Evolutionary conservation across 2,888 invertebrate genomes (phyloP), one percentile per base, ranked within the genome.

Genomic region (Oxyscelio sp.): DNA sequence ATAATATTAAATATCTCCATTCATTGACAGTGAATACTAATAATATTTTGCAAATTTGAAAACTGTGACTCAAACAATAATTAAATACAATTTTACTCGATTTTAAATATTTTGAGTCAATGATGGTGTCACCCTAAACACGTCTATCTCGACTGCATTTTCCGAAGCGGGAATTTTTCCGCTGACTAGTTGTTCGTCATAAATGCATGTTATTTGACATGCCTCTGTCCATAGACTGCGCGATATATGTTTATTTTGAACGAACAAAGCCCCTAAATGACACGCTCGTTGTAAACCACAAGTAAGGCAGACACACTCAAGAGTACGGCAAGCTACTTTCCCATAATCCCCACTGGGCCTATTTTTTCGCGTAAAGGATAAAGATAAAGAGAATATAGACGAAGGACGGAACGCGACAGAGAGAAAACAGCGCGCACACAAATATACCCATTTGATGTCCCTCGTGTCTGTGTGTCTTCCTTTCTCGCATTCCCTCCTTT

Each of bases 191-290:
- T 22, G 43, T 24, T 79, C 38, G 38, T 79, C 50, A 45, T 27
- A 58, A 68, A 68, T 45, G 61, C 17, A 71, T 45, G 71, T 34
- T 61, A 71, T 52, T 79, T 71, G 63, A 79, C 79, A 58, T 40
- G 54, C 13, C 38, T 52, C 17, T 58, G 40, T 58, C 79, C 22
- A 68, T 19, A 50, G 45, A 50, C 48, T 19, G 22, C 31, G n/a
- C 15, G 22, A 43, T 59, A 65, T 66, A 66, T 59, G 59, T 80
- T 80, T 80, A 73, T 80, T 73, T 81, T 65, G 80, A 77, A 52
- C 85, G 85, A 87, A 86, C 87, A 87, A 88, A 89, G 83, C 87
- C 78, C 75, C 82, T 83, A 87, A 89, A 88, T 89, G 87, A 89
- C 86, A 87, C 85, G 83, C 68, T 84, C 71, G 82, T 84, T 87